Evolutionary conservation across 2,113 vertebrate genomes (phyloP).

Genomic region (Typhlomys cinereus): DNA sequence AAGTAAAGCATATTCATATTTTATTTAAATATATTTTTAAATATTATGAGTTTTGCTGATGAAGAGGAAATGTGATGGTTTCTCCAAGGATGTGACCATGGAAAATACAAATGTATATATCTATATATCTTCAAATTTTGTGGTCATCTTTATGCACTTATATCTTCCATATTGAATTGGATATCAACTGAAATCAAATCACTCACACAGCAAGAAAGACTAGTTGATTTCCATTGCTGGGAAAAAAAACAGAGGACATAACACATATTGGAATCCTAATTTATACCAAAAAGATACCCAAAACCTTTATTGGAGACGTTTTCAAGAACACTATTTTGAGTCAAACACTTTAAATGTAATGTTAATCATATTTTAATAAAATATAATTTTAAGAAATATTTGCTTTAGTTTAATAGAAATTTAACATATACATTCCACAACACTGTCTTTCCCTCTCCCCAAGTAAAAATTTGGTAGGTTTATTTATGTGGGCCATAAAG

Average conservation of each 20-base stretch:
- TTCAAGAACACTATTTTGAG: not conserved
- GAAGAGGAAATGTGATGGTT: not conserved
- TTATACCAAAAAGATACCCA: not conserved
- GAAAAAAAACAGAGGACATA: not conserved
- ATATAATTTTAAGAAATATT: not conserved
- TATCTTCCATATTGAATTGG: not conserved
- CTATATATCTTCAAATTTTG: not conserved
- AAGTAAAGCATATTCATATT: not conserved
- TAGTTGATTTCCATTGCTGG: not conserved
- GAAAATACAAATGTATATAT: not conserved
- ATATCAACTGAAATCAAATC: not conserved
- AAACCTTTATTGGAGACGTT: not conserved
- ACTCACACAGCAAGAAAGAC: not conserved
- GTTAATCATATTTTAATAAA: not conserved
- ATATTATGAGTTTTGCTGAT: not conserved
- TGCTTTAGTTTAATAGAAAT: not conserved
- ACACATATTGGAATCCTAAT: accelerated
- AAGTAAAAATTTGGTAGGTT: not conserved
- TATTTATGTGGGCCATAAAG: not conserved
- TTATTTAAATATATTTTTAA: not conserved
- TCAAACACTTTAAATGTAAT: not conserved
- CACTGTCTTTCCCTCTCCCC: accelerated
- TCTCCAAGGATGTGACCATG: not conserved
- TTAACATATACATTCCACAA: not conserved
- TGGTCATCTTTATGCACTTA: not conserved